Percentiles rank a stretch among this genome's conserved stretches.
phyloP scores from a whole-genome alignment of 2,888 invertebrate genomes.

The Laspeyria flexula region DNA sequence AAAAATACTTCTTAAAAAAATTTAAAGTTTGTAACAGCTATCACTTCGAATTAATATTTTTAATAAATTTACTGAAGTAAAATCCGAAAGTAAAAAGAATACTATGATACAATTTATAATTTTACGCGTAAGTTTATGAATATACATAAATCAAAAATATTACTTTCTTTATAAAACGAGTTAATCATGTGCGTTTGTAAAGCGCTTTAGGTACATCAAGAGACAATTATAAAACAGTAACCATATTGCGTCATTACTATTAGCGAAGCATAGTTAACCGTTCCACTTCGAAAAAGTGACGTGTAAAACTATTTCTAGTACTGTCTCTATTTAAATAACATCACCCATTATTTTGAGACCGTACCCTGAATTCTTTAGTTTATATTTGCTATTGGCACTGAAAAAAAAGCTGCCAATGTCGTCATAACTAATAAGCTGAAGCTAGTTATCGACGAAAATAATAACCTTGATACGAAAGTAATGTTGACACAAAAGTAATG shows the following conservation, averaged over 20 bases:
- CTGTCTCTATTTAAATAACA: slow-evolving; percentile 72
- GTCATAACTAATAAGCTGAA: slow-evolving; percentile 41
- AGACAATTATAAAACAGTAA: slow-evolving; percentile 25
- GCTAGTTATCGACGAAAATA: slow-evolving; percentile 17
- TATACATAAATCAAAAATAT: no score
- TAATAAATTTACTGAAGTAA: no score
- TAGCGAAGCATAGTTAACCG: slow-evolving; percentile 60
- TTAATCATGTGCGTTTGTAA: no score
- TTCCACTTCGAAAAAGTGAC: slow-evolving; percentile 67
- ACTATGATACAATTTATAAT: no score
- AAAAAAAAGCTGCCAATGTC: slow-evolving; percentile 49
- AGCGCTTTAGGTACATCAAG: no score
- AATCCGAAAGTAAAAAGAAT: no score
- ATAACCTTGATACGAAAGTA: slow-evolving; percentile 38
- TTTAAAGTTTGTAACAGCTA: background rate
- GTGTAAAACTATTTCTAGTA: slow-evolving; percentile 73
- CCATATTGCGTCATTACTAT: slow-evolving; percentile 58
- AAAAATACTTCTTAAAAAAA: no score
- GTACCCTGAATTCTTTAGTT: slow-evolving; percentile 67
- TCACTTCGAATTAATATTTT: background rate
- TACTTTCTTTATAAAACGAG: no score
- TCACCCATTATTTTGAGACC: slow-evolving; percentile 76
- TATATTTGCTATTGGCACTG: slow-evolving; percentile 50
- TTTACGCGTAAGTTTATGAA: no score
- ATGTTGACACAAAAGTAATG: slow-evolving; percentile 37